Percentiles rank a stretch among this genome's conserved stretches.
These are phyloP conservation scores for Picathartes gymnocephalus DNA, from an alignment of 2,113 vertebrate genomes.

Conservation along the genomic window DNA sequence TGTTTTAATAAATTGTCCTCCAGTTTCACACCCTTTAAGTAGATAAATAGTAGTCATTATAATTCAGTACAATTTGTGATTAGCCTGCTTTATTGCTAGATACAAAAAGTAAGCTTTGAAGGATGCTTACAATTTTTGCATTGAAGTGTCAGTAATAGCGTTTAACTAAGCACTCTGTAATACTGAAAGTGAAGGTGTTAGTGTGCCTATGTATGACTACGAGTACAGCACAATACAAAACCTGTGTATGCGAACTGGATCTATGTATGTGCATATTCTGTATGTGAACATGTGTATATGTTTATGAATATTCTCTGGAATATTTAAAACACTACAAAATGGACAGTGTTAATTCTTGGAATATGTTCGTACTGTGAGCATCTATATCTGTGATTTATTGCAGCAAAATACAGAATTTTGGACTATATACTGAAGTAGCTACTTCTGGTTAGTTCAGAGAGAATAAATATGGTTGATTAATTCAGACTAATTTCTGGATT, in stretches of 20 bases:
- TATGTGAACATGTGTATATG: neutral
- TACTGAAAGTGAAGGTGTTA: neutral
- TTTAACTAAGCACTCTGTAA: neutral
- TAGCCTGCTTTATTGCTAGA: slow-evolving; percentile 47
- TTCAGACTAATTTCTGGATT: neutral
- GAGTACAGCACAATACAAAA: neutral
- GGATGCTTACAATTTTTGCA: slow-evolving; percentile 5
- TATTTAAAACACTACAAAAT: neutral
- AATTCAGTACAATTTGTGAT: slow-evolving; percentile 69
- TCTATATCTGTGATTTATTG: neutral
- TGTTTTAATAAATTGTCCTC: slow-evolving; percentile 79
- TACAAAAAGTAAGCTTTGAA: slow-evolving; percentile 49
- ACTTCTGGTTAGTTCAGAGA: neutral
- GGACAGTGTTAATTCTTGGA: neutral
- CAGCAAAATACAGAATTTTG: neutral
- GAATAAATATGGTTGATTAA: neutral
- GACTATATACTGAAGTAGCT: neutral
- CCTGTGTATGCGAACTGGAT: neutral
- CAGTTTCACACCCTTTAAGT: slow-evolving; percentile 72
- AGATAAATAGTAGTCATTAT: slow-evolving; percentile 67
- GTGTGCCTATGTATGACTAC: neutral
- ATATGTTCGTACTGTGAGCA: neutral
- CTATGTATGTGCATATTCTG: neutral
- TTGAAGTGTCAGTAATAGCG: neutral
- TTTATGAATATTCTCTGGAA: neutral